Percentiles rank a stretch among this genome's conserved stretches.
phyloP scores from a whole-genome alignment of 1,140 invertebrate species.

The Magallana gigas region DNA sequence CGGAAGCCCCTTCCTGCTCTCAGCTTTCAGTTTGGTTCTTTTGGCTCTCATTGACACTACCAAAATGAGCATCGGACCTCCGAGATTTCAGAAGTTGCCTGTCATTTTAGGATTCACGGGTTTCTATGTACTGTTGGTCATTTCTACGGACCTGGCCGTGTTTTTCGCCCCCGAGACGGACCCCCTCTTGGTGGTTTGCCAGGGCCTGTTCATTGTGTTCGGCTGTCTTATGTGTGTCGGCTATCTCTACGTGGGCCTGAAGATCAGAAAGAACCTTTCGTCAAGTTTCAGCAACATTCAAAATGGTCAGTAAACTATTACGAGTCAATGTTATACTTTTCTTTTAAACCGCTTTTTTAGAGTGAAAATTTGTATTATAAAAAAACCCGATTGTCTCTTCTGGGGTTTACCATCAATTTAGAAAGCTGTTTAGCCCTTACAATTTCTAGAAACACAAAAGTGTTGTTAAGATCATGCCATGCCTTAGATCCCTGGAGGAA shows the following conservation, averaged over 20 bases:
- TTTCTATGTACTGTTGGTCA: conserved; percentile 56
- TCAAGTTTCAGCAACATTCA: conserved; percentile 35
- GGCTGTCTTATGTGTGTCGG: conserved; percentile 56
- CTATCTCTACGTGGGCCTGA: conserved; percentile 58
- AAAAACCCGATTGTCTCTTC: no score
- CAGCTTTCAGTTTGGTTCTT: conserved; percentile 64
- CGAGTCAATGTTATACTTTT: no score
- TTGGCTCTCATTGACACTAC: conserved; percentile 65
- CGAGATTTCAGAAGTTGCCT: conserved; percentile 62
- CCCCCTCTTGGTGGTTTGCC: conserved; percentile 59
- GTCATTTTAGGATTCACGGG: conserved; percentile 53
- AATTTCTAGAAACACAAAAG: no score
- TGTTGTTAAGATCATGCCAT: no score
- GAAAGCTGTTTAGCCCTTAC: no score
- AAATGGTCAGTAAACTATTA: neutral
- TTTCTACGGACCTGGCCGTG: conserved; percentile 56
- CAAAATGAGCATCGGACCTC: conserved; percentile 62
- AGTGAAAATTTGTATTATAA: no score
- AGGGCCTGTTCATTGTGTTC: conserved; percentile 59
- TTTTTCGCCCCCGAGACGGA: conserved; percentile 46
- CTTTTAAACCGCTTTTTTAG: no score
- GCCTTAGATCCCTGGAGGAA: no score
- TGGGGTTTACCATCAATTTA: no score
- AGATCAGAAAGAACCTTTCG: conserved; percentile 57
- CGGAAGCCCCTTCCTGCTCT: conserved; percentile 58